phyloP scores from a whole-genome alignment of 1,140 invertebrate species.

The Cecropterus lyciades region DNA sequence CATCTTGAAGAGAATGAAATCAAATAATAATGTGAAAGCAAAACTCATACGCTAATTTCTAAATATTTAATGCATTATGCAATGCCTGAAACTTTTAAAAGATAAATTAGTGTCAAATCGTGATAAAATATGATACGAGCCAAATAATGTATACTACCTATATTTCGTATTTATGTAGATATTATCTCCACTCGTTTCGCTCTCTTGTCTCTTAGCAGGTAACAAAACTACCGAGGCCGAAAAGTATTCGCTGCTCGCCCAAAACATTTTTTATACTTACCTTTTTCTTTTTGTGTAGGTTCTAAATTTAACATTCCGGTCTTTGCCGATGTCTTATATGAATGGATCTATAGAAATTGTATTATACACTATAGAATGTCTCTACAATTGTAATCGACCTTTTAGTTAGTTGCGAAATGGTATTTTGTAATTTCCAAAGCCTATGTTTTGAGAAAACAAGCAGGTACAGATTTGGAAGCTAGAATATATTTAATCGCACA shows the following conservation, averaged over 20 bases:
- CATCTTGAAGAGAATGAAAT: no score
- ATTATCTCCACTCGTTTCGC: constrained; percentile 36
- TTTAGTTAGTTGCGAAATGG: neutral
- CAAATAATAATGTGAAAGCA: no score
- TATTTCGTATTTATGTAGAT: constrained; percentile 13
- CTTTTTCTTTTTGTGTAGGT: constrained; percentile 48
- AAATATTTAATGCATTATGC: no score
- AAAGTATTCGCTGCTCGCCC: constrained; percentile 49
- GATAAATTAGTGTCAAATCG: no score
- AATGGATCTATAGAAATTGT: constrained; percentile 9
- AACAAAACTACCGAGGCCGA: constrained; percentile 52
- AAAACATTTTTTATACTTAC: constrained; percentile 48
- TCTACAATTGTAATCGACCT: neutral
- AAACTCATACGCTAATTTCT: no score
- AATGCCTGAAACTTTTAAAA: no score
- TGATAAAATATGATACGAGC: no score
- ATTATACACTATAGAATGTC: neutral
- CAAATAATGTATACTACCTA: constrained; percentile 1
- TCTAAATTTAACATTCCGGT: constrained; percentile 42
- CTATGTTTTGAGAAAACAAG: neutral
- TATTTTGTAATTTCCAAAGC: neutral
- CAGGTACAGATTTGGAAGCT: neutral
- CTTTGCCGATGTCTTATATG: constrained; percentile 36
- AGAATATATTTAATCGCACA: constrained; percentile 7
- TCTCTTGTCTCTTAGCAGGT: constrained; percentile 54